A percentile compares a stretch with the other conserved stretches of the same genome.
phyloP scores from a whole-genome alignment of 2,888 invertebrate genomes.

The Aspidiotus destructor region DNA sequence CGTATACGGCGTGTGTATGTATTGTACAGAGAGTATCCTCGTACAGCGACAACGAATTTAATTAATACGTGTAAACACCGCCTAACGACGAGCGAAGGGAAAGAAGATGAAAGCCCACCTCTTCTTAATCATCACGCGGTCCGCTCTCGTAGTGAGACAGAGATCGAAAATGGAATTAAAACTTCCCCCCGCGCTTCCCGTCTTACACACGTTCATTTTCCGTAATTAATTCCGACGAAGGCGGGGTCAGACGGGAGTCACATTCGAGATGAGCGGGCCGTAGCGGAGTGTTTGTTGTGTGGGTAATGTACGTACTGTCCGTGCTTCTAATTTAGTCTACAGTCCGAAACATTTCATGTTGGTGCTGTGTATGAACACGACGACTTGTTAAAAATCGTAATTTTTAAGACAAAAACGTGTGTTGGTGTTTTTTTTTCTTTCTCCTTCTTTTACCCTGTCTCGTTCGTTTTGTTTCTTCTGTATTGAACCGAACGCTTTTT shows the following conservation, averaged over 20 bases:
- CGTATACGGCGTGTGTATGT: neutral
- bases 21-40: too few species aligned
- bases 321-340: slow-evolving; percentile 31
- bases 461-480: neutral
- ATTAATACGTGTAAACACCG: slow-evolving; percentile 26
- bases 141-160: slow-evolving; percentile 12
- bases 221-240: slow-evolving; percentile 32
- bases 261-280: neutral
- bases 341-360: slow-evolving; percentile 27
- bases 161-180: slow-evolving; percentile 34
- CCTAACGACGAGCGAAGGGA: slow-evolving; percentile 14
- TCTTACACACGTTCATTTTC: slow-evolving; percentile 31
- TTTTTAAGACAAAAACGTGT: slow-evolving; percentile 3
- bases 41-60: neutral
- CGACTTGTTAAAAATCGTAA: neutral
- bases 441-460: neutral
- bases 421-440: neutral
- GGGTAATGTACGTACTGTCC: slow-evolving; percentile 30
- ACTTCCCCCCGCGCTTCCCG: slow-evolving; percentile 10
- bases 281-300: slow-evolving; percentile 12
- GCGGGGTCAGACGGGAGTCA: slow-evolving; percentile 11
- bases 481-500: neutral
- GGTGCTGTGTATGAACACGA: slow-evolving; percentile 29
- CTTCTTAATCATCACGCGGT: slow-evolving; percentile 27
- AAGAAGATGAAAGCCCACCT: slow-evolving; percentile 21